These are phyloP conservation scores for Chionodraco myersi DNA, from an alignment of 2,113 vertebrate genomes.

Conservation along the genomic window DNA sequence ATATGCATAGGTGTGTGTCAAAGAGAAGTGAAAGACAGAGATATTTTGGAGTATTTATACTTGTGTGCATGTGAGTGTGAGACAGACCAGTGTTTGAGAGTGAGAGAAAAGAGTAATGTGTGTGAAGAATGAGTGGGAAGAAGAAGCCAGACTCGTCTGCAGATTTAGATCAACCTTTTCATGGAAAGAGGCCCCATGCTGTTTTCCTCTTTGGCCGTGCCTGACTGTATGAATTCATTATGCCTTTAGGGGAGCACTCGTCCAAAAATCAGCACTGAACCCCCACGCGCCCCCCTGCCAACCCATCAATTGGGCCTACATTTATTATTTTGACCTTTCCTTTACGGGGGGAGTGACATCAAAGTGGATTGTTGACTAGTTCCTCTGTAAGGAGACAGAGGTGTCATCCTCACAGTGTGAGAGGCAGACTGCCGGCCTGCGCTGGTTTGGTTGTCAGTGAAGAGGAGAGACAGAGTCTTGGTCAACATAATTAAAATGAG, in stretches of 20 bases:
- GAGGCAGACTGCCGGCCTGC: slow-evolving; percentile 68
- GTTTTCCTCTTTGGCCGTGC: slow-evolving; percentile 76
- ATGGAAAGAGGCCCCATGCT: slow-evolving; percentile 74
- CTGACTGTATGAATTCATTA: slow-evolving; percentile 84
- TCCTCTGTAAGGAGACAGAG: slow-evolving; percentile 72
- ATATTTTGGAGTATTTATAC: slow-evolving; percentile 1
- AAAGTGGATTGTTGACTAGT: slow-evolving; percentile 72
- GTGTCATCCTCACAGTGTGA: slow-evolving; percentile 78
- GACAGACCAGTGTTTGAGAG: slow-evolving; percentile 10
- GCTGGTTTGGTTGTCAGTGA: slow-evolving; percentile 71
- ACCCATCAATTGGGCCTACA: slow-evolving; percentile 85
- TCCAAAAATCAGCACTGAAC: slow-evolving; percentile 73
- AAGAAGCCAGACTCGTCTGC: slow-evolving; percentile 74
- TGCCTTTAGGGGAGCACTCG: slow-evolving; percentile 70
- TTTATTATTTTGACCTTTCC: slow-evolving; percentile 90
- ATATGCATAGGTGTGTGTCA: slow-evolving; percentile 22
- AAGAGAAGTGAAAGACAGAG: neutral
- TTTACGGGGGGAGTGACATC: slow-evolving; percentile 80
- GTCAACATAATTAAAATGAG: slow-evolving; percentile 78
- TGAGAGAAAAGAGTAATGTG: slow-evolving; percentile 48
- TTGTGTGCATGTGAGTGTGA: slow-evolving; percentile 7
- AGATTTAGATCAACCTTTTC: slow-evolving; percentile 79
- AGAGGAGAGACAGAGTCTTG: slow-evolving; percentile 72
- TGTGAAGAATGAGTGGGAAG: slow-evolving; percentile 56
- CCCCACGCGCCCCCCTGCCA: slow-evolving; percentile 55